Evolutionary conservation across 2,797 vertebrate genomes (phyloP).

Genomic region (Lepus townsendii): DNA sequence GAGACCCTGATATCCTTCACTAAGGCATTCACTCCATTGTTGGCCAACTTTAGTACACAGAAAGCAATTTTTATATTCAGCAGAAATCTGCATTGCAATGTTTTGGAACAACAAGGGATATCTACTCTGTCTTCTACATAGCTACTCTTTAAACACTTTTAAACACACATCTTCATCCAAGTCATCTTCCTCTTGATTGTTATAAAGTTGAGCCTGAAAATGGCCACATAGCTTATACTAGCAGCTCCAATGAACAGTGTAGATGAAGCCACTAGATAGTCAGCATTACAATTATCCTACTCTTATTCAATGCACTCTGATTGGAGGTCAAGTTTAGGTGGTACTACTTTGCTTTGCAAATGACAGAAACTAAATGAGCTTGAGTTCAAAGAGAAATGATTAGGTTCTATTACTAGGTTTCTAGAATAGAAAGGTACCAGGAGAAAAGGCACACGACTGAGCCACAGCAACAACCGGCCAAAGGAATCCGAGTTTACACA

Average conservation of each 20-base stretch:
- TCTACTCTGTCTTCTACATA: background rate
- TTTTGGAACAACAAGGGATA: background rate
- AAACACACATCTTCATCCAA: background rate
- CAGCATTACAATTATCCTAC: background rate
- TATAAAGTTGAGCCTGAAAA: background rate
- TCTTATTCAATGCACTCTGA: background rate
- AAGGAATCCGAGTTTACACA: background rate
- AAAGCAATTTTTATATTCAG: background rate
- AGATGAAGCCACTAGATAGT: background rate
- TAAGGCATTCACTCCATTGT: background rate
- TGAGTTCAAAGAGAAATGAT: constrained; percentile 21
- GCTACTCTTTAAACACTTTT: background rate
- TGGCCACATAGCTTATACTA: background rate
- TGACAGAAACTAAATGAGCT: background rate
- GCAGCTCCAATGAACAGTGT: background rate
- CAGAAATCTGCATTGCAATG: background rate
- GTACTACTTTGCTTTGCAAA: constrained; percentile 13
- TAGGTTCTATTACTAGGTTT: background rate
- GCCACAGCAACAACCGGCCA: background rate
- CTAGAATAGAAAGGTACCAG: constrained; percentile 11
- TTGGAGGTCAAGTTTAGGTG: background rate
- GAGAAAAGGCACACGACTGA: background rate
- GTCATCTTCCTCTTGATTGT: background rate
- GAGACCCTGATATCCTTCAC: background rate
- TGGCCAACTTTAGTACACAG: background rate